Percentiles rank a stretch among this genome's conserved stretches.
These are phyloP conservation scores for Heliconius hewitsoni DNA, from an alignment of 1,140 invertebrate genomes.

Conservation along the genomic window DNA sequence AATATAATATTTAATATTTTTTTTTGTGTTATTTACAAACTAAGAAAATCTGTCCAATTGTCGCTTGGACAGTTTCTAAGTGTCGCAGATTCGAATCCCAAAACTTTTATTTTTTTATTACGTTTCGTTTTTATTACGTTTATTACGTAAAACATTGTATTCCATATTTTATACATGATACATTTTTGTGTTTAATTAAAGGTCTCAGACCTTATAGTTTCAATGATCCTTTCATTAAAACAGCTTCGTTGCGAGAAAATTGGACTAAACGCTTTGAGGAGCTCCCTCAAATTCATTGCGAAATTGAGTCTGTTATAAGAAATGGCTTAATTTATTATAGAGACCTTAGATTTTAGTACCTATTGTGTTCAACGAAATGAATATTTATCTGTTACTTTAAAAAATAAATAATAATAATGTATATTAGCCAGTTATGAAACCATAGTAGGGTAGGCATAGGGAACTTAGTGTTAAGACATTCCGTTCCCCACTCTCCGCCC, in stretches of 20 bases:
- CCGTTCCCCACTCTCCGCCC: too few relatives aligned
- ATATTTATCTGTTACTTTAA: background rate
- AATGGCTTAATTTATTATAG: conserved; percentile 26
- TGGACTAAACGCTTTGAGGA: conserved; percentile 23
- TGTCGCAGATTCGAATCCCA: background rate
- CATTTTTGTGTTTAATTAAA: background rate
- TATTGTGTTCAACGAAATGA: background rate
- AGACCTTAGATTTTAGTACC: background rate
- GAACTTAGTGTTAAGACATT: too few relatives aligned
- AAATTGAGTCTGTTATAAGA: conserved; percentile 17
- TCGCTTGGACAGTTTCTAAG: background rate
- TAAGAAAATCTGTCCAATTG: background rate
- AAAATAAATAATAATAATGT: too few relatives aligned
- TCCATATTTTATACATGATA: too few relatives aligned
- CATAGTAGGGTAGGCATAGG: too few relatives aligned
- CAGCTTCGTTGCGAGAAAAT: conserved; percentile 19
- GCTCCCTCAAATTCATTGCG: conserved; percentile 25
- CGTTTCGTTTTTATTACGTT: too few relatives aligned
- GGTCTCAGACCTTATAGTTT: conserved; percentile 18
- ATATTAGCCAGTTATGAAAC: too few relatives aligned
- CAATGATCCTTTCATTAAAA: conserved; percentile 30
- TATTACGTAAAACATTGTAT: too few relatives aligned
- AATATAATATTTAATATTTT: too few relatives aligned
- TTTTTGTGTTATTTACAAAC: too few relatives aligned
- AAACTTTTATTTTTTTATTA: too few relatives aligned